phyloP scores from a whole-genome alignment of 2,888 invertebrate genomes.

The Epiblema foenella region DNA sequence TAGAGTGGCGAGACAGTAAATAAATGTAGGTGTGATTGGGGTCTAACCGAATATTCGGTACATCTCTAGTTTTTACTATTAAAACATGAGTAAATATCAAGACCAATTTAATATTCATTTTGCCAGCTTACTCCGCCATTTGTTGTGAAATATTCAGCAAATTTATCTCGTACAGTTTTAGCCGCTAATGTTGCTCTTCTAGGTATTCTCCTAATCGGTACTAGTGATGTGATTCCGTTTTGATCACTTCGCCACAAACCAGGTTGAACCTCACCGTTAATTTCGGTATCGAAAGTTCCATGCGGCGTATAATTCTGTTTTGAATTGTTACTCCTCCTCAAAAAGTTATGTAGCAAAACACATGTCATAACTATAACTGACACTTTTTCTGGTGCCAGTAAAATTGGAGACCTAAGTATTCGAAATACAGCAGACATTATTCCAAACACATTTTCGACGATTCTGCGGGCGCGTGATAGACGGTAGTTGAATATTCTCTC shows the following conservation, averaged over 20 bases:
- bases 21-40: no score
- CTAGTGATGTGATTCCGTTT: slow-evolving; percentile 31
- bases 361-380: slow-evolving; percentile 29
- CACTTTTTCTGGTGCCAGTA: slow-evolving; percentile 29
- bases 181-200: slow-evolving; percentile 31
- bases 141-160: slow-evolving; percentile 25
- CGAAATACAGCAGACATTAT: slow-evolving; percentile 50
- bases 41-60: no score
- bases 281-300: slow-evolving; percentile 23
- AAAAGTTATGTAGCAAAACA: slow-evolving; percentile 29
- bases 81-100: no score
- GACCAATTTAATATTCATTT: no score
- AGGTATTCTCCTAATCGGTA: slow-evolving; percentile 21
- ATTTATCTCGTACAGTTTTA: slow-evolving; percentile 23
- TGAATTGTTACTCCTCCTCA: slow-evolving; percentile 30
- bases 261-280: slow-evolving; percentile 29
- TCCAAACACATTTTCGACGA: no score
- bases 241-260: slow-evolving; percentile 34
- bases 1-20: no score
- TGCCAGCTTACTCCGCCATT: no score
- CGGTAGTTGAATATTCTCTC: slow-evolving; percentile 47
- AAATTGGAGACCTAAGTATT: slow-evolving; percentile 45
- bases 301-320: slow-evolving; percentile 21
- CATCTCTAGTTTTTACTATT: no score
- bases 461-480: slow-evolving; percentile 40